Base-by-base conservation (phyloP, 2,113 vertebrate species). In the Cettia cetti region DNA sequence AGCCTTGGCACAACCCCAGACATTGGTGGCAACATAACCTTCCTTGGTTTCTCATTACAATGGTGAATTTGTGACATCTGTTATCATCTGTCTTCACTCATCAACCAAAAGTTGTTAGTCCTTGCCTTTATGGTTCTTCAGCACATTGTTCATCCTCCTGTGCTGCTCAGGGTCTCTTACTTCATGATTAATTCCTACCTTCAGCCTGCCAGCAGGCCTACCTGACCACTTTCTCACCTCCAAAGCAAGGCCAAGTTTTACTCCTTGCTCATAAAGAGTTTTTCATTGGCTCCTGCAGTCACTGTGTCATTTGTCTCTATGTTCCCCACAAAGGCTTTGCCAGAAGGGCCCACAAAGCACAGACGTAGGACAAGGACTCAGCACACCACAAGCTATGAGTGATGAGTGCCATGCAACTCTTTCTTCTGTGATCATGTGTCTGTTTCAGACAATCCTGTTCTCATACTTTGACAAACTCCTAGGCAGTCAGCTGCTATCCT, bases 91-190 rank as follows among this genome's bases (percentile, higher is more conserved):
- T 75, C 69, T 79, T 81, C 23, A 30, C 23, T 35, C 53, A 22
- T 7, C 0, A 0, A 33, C 26, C 37, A 4, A 6, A 74, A 45
- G 20, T 15, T 54, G 56, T 91, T 28, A 56, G 70, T 45, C n/a
- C 15, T 81, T 42, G 37, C 6, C 81, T 68, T 77, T 53, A 35
- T 17, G 44, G 53, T 17, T 71, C 44, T 66, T 71, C 23, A 71
- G 37, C 37, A 42, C 0, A 0, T 28, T 90, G 30, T 11, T 64
- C 40, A 17, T 50, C 20, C 22, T 28, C 39, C 52, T 75, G 6
- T 39, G 23, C 30, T 17, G 1, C 44, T 45, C 39, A 23, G 0
- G 0, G 15, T 82, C 39, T 83, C 69, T 49, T 21, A 47, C 7
- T 17, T 15, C 35, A 33, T 2, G 2, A 33, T 56, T 53, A 56